Evolutionary conservation across 2,888 invertebrate species (phyloP).

Genomic region (Catocala fraxini): DNA sequence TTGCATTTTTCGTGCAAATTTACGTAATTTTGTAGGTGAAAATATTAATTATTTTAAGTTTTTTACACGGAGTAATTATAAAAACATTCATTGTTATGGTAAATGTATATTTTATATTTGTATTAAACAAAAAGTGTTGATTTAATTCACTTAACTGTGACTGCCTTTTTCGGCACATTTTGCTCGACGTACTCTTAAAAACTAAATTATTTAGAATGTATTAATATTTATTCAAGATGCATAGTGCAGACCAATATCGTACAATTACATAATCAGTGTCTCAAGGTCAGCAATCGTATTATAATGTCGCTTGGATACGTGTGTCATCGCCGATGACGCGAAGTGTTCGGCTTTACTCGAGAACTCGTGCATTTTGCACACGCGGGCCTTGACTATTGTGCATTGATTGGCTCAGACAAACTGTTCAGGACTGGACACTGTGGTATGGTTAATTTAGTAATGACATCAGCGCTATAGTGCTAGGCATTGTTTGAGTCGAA

Average conservation of each 20-base stretch:
- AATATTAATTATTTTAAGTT: too few relatives aligned
- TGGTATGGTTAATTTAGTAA: not conserved
- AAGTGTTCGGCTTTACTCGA: conserved; percentile 4
- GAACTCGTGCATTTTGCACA: conserved; percentile 9
- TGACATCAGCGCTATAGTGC: not conserved
- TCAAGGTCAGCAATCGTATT: conserved; percentile 8
- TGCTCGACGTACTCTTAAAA: too few relatives aligned
- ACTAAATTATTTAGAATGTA: not conserved
- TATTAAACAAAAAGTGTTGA: too few relatives aligned
- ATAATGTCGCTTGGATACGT: conserved; percentile 6
- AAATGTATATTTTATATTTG: too few relatives aligned
- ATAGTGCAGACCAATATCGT: conserved; percentile 1
- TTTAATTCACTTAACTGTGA: too few relatives aligned
- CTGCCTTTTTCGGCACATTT: too few relatives aligned
- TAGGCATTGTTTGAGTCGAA: conserved; percentile 2
- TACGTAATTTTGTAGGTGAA: too few relatives aligned
- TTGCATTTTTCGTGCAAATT: too few relatives aligned
- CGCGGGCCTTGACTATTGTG: not conserved
- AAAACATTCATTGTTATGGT: too few relatives aligned
- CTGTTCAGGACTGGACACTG: too few relatives aligned
- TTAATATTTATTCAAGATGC: conserved; percentile 1
- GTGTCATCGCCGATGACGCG: conserved; percentile 4
- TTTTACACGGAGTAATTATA: too few relatives aligned
- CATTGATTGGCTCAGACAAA: not conserved
- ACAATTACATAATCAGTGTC: conserved; percentile 4